Base-by-base conservation (phyloP, 2,888 invertebrate species). In the Clanis bilineata region DNA sequence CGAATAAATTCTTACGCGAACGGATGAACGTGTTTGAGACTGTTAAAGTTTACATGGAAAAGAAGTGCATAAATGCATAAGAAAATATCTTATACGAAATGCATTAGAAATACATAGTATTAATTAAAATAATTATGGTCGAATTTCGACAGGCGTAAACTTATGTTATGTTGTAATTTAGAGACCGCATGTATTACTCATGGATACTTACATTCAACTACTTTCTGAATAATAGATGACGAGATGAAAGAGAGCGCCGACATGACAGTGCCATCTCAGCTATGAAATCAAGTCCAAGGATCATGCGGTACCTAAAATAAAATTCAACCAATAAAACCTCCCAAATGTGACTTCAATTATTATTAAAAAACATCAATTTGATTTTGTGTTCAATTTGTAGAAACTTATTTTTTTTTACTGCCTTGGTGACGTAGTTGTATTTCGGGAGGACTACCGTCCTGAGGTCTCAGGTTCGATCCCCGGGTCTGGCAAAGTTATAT, bases 311-410 rank as follows among this genome's bases (percentile, higher is more conserved):
- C 32, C 23, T 6, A 18, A 51, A 18, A 32, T 32, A 10, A 32
- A 51, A 51, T 51, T 51, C 32, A 18, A 51, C 51, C 32, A 51
- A 51, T 51, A 32, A 51, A 51, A 51, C 32, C 51, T 15, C 32
- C 51, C 18, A 32, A 51, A 51, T 51, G 28, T 51, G 28, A 51
- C 51, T 51, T 51, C 28, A 28, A 51, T 51, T 51, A 18, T 51
- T 51, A 51, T 15, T 51, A 10, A 51, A n/a, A 18, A 15, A 10
- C 51, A 18, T 18, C 10, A 28, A 51, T 51, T 51, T 18, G 18
- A 28, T 51, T 51, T 51, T 32, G 32, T 18, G 32, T 51, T 41
- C 18, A 41, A 1, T 9, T 51, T 51, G n/a, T n/a, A 18, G 3
- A 51, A 18, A 18, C 3, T 21, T 25, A n/a, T 47, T 25, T n/a